A percentile compares a stretch with the other conserved stretches of the same genome.
Evolutionary conservation across 2,888 invertebrate genomes (phyloP).

Genomic region (Caenorhabditis virilis): DNA sequence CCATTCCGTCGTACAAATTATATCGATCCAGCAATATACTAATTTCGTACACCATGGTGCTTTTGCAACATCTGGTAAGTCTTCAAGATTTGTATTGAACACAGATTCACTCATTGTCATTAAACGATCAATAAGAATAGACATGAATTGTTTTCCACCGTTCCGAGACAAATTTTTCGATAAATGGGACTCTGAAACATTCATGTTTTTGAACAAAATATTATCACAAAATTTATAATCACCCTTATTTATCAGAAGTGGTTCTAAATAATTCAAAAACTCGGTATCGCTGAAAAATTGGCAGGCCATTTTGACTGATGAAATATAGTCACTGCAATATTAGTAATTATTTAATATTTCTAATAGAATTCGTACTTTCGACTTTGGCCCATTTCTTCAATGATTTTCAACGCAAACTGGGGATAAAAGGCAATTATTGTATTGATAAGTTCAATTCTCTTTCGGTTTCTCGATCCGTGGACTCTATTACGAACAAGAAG

Average conservation of each 20-base stretch:
- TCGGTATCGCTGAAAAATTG: slow-evolving; percentile 13
- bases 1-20: slow-evolving; percentile 8
- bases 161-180: neutral
- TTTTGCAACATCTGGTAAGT: slow-evolving; percentile 8
- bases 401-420: slow-evolving; percentile 7
- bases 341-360: no score
- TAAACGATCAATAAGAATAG: slow-evolving; percentile 5
- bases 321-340: slow-evolving; percentile 12
- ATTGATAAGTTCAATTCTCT: slow-evolving; percentile 9
- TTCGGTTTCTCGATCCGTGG: slow-evolving; percentile 3
- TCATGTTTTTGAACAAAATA: neutral
- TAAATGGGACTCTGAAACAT: neutral
- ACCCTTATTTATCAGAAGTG: slow-evolving; percentile 10
- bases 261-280: slow-evolving; percentile 30
- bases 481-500: slow-evolving; percentile 1
- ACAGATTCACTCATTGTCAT: slow-evolving; percentile 18
- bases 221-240: no score
- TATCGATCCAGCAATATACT: slow-evolving; percentile 24
- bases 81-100: neutral
- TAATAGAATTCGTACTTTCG: slow-evolving; percentile 3
- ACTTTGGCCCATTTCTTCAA: slow-evolving; percentile 7
- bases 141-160: slow-evolving; percentile 12
- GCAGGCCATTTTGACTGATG: slow-evolving; percentile 15
- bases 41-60: slow-evolving; percentile 28
- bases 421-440: slow-evolving; percentile 10